Base-by-base conservation (phyloP, 64 coral and sea anemone species). In the Montipora efflorescens region DNA sequence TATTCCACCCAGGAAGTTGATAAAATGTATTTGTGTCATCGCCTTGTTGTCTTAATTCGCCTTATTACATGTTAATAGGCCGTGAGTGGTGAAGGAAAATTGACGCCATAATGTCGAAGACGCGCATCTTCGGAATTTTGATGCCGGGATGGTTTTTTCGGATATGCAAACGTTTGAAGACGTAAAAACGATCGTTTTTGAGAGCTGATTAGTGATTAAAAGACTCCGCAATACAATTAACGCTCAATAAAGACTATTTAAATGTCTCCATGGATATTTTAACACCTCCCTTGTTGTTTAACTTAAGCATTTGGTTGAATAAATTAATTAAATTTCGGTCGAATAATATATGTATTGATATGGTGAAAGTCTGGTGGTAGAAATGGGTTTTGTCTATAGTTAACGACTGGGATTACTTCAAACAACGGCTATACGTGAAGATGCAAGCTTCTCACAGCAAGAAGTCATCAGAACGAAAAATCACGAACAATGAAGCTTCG, bases 201-300 rank as follows among this genome's bases (percentile, higher is more conserved):
- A 84, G 58, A 57, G 84, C 82, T 90, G 74, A 84, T 77, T 71
- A 82, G 90, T 95, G 79, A 95, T 95, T 95, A 95, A 95, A 91
- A 88, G 90, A 92, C 83, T 92, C 84, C 53, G 69, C 88, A 92
- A 92, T 95, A 95, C 94, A 95, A 89, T 96, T 96, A 96, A 74
- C 73, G 76, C 23, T 59, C 91, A 96, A 94, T 96, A 76, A 96
- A 91, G 74, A 78, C 94, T 90, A 96, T 96, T 94, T 94, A 94
- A 94, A 86, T 79, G 71, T 75, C 59, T 94, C 79, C 95, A 91
- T 94, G 92, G 95, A 90, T 91, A 88, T 93, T 22, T 84, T 79
- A 86, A 92, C 66, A 95, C 87, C 50, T 95, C 61, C n/a, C 15
- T 64, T 76, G 77, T 87, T 90, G 93, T 95, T 76, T 85, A n/a